Conservation (phyloP, 2,113 vertebrate species). For the Channa argus region DNA sequence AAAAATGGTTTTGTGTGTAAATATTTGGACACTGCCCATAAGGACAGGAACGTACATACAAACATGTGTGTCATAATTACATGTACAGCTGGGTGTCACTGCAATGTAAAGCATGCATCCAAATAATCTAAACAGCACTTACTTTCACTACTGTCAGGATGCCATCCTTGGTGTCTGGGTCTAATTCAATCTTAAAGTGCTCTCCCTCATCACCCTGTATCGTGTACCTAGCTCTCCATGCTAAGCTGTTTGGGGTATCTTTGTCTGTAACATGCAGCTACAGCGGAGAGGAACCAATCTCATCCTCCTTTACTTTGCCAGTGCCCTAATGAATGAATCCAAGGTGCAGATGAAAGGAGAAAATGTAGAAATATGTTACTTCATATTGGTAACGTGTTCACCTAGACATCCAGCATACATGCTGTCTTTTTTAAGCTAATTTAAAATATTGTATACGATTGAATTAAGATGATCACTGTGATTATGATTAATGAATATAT, state of each 20-base stretch:
- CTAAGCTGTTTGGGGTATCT: slow-evolving; percentile 44
- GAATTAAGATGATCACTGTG: too few relatives aligned
- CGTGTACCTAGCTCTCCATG: slow-evolving; percentile 69
- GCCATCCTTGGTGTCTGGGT: slow-evolving; percentile 74
- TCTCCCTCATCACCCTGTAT: slow-evolving; percentile 31
- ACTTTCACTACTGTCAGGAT: slow-evolving; percentile 69
- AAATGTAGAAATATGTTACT: too few relatives aligned
- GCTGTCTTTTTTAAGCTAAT: too few relatives aligned
- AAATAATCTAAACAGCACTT: not conserved
- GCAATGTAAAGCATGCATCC: slow-evolving; percentile 9
- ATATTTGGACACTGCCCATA: too few relatives aligned
- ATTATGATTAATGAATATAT: too few relatives aligned
- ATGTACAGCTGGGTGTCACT: not conserved
- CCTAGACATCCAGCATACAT: too few relatives aligned
- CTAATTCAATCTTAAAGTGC: slow-evolving; percentile 63
- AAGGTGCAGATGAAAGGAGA: not conserved
- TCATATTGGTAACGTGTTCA: too few relatives aligned
- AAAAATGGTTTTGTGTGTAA: too few relatives aligned
- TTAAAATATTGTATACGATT: too few relatives aligned
- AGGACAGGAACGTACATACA: not conserved
- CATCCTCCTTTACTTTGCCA: slow-evolving; percentile 56
- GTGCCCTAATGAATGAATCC: slow-evolving; percentile 39
- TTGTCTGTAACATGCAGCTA: slow-evolving; percentile 62
- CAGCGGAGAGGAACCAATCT: slow-evolving; percentile 39
- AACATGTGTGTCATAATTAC: not conserved